A percentile compares a stretch with the other conserved stretches of the same genome.
Conservation (phyloP, 1,140 invertebrate species). For the Diabrotica virgifera region DNA sequence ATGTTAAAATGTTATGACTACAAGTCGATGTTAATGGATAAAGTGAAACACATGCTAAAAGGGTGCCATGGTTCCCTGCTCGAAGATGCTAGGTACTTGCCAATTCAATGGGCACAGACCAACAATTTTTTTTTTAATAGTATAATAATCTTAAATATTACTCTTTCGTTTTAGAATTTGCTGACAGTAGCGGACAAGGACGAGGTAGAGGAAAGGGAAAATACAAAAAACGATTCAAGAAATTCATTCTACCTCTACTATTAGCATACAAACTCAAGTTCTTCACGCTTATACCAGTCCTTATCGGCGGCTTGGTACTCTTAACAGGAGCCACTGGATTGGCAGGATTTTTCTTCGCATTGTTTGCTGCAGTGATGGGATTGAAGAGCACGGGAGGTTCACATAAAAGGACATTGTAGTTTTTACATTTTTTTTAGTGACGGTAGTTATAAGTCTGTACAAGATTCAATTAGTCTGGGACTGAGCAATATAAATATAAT, state of each 20-base stretch:
- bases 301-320: conserved; percentile 70
- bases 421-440: no score
- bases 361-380: conserved; percentile 65
- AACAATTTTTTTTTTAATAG: no score
- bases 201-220: conserved; percentile 46
- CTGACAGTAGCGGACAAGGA: conserved; percentile 31
- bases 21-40: no score
- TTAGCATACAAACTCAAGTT: conserved; percentile 82
- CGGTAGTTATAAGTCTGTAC: no score
- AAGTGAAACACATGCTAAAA: no score
- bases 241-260: conserved; percentile 69
- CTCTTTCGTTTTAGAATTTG: conserved; percentile 22
- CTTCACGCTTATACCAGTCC: conserved; percentile 69
- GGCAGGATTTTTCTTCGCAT: conserved; percentile 80
- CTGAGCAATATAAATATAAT: no score
- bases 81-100: no score
- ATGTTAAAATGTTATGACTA: no score
- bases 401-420: conserved; percentile 7
- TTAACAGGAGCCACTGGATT: conserved; percentile 71
- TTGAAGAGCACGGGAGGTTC: conserved; percentile 35
- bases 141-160: neutral
- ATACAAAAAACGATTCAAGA: conserved; percentile 61
- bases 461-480: no score
- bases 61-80: no score
- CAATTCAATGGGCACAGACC: no score